Evolutionary conservation across 2,797 vertebrate species (phyloP), one percentile per base, ranked within the genome.

Genomic region (Lates japonicus): DNA sequence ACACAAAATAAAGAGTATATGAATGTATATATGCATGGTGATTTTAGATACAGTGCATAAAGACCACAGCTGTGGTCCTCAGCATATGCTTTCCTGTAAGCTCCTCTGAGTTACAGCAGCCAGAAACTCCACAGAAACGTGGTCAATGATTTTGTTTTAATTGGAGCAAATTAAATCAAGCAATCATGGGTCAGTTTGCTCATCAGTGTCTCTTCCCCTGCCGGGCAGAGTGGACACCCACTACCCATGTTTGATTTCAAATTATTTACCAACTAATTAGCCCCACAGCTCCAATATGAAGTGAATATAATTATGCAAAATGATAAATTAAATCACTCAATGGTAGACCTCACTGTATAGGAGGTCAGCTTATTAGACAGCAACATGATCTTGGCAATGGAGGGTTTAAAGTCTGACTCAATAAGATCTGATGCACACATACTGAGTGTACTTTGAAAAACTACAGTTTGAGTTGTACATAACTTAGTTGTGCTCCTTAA

Each of bases 241-340:
- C 78, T 71, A 75, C 64, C 62, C 29, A 65, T 80, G 81, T 89
- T 88, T 91, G 71, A 91, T 82, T 89, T 87, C 42, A 87, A 64
- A 87, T 87, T 86, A 92, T 90, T 91, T 77, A 89, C 76, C 33
- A 67, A 78, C 78, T 85, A 91, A 93, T 92, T 92, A 90, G 60
- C 64, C 78, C 83, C 76, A 74, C 65, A 72, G 57, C 25, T 86
- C 62, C 73, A 75, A 63, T 67, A 54, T 66, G 68, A 64, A 79
- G 74, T 25, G 41, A 78, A 83, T 67, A 37, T 55, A 74, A 89
- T 88, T 78, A 81, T 55, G 64, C 58, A 60, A 71, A 80, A 81
- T 70, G 48, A 57, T 71, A 42, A 85, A 80, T 76, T 52, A 64
- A 88, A 82, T 69, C n/a, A 52, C 54, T 80, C 70, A 70, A 60